These are phyloP conservation scores for Drosophila kokeensis DNA, from an alignment of 2,888 invertebrate species.

Conservation along the genomic window DNA sequence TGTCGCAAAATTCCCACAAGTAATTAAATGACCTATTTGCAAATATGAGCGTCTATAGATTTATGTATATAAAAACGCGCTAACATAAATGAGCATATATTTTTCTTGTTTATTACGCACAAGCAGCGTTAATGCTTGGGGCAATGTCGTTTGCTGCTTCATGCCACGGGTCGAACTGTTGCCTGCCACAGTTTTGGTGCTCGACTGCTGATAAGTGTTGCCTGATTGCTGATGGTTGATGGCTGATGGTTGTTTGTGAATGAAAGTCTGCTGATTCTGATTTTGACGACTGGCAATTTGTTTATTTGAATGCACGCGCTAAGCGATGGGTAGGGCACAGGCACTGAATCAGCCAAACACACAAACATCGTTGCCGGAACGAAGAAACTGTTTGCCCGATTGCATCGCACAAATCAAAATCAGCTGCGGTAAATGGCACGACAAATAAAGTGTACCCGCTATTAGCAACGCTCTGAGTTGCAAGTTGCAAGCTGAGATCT, in stretches of 20 bases:
- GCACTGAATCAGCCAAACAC: background rate
- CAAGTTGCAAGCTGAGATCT: constrained; percentile 3
- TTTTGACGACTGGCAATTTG: constrained; percentile 64
- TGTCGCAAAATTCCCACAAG: background rate
- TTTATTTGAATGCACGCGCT: constrained; percentile 61
- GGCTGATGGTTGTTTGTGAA: constrained; percentile 14
- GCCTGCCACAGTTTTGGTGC: constrained; percentile 7
- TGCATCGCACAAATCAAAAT: constrained; percentile 65
- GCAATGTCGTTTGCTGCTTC: constrained; percentile 17
- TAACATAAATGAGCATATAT: background rate
- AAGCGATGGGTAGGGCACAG: background rate
- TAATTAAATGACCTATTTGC: background rate
- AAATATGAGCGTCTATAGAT: background rate
- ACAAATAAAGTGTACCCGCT: constrained; percentile 61
- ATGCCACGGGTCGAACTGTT: constrained; percentile 5
- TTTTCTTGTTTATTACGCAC: constrained; percentile 50
- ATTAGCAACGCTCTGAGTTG: constrained; percentile 19
- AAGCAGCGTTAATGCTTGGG: constrained; percentile 53
- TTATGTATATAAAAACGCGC: background rate
- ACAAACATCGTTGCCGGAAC: background rate
- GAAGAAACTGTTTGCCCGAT: constrained; percentile 39
- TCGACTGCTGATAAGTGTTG: background rate
- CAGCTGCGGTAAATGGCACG: constrained; percentile 66
- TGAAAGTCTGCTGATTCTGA: constrained; percentile 33
- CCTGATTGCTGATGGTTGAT: constrained; percentile 6